phyloP scores from a whole-genome alignment of 2,797 vertebrate genomes.

The Dromococcyx pavoninus region DNA sequence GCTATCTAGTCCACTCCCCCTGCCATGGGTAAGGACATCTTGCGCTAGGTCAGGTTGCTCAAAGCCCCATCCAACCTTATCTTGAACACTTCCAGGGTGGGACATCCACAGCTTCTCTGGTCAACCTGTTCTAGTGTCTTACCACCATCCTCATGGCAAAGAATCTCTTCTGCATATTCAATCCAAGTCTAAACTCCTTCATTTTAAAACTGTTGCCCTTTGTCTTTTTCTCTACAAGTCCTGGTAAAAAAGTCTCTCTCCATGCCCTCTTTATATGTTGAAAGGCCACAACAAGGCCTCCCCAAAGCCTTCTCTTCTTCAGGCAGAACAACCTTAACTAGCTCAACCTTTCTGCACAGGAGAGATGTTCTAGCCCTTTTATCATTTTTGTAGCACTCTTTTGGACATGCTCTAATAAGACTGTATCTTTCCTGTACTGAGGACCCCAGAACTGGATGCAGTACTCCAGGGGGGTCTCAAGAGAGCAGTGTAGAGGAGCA shows the following conservation, averaged over 20 bases:
- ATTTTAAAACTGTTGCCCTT: neutral
- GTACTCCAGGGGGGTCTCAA: neutral
- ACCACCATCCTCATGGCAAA: neutral
- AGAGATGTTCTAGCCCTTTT: neutral
- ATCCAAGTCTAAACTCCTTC: neutral
- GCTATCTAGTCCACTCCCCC: neutral
- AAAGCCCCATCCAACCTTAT: fast-evolving
- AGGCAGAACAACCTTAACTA: neutral
- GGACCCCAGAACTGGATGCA: neutral
- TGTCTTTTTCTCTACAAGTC: neutral
- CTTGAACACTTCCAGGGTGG: neutral
- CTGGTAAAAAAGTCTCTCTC: neutral
- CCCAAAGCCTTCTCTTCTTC: neutral
- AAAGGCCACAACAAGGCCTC: neutral
- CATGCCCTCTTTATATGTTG: neutral
- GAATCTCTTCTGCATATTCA: neutral
- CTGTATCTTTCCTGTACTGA: neutral
- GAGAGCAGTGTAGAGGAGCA: neutral
- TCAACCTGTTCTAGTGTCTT: neutral
- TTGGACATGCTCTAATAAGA: neutral
- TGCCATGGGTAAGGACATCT: neutral
- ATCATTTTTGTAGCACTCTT: neutral
- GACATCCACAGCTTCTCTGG: neutral
- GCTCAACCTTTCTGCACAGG: neutral
- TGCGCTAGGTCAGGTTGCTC: neutral